Evolutionary conservation across 2,113 vertebrate species (phyloP).

Genomic region (Amblyopsis rosae): DNA sequence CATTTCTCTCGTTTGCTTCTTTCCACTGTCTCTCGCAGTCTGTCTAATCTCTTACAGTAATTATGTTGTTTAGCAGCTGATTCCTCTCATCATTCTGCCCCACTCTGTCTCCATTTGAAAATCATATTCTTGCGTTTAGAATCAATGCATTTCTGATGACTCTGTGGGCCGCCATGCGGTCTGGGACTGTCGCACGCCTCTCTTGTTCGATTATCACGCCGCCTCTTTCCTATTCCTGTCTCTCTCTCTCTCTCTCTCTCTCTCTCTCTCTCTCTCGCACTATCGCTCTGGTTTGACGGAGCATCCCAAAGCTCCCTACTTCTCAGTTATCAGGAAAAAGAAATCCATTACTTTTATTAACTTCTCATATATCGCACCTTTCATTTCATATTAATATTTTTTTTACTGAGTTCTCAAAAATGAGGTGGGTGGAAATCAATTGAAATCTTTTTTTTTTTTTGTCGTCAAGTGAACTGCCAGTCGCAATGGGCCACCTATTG

Average conservation of each 20-base stretch:
- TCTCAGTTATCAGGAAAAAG: slow-evolving; percentile 28
- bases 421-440: slow-evolving; percentile 60
- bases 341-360: slow-evolving; percentile 73
- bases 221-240: slow-evolving; percentile 8
- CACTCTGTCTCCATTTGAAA: slow-evolving; percentile 63
- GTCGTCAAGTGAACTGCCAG: slow-evolving; percentile 59
- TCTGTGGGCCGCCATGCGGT: slow-evolving; percentile 61
- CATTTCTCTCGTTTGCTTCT: not conserved
- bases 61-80: slow-evolving; percentile 71
- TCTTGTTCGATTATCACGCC: slow-evolving; percentile 61
- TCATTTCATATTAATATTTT: slow-evolving; percentile 61
- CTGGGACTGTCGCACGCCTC: slow-evolving; percentile 34
- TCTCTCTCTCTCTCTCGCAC: not conserved
- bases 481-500: slow-evolving; percentile 43
- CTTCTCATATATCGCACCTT: slow-evolving; percentile 52
- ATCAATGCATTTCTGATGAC: slow-evolving; percentile 80
- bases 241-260: slow-evolving; percentile 26
- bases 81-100: slow-evolving; percentile 62
- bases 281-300: not conserved
- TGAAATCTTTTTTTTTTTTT: slow-evolving; percentile 59
- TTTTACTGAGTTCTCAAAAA: slow-evolving; percentile 45
- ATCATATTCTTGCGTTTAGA: slow-evolving; percentile 71
- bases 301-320: slow-evolving; percentile 15
- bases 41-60: slow-evolving; percentile 61
- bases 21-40: slow-evolving; percentile 1